These are phyloP conservation scores for Murina feae DNA, from an alignment of 2,113 vertebrate species.

Conservation along the genomic window DNA sequence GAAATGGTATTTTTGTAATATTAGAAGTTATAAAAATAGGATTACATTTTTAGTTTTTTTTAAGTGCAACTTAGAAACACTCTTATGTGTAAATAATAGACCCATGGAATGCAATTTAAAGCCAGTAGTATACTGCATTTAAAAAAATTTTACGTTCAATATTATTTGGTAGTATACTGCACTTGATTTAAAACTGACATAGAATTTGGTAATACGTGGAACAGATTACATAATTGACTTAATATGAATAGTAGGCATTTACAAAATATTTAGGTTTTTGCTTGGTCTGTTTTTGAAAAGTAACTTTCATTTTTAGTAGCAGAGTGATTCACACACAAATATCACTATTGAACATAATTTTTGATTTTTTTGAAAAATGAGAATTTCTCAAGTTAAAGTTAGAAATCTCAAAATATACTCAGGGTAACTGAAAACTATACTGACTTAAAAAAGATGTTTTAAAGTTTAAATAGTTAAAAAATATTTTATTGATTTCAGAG, in stretches of 20 bases:
- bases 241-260: neutral
- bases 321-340: constrained; percentile 1
- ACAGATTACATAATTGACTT: neutral
- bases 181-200: neutral
- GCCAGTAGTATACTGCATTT: neutral
- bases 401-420: neutral
- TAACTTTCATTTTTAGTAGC: neutral
- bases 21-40: neutral
- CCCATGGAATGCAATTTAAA: neutral
- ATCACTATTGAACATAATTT: neutral
- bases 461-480: neutral
- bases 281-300: constrained; percentile 21
- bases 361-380: neutral
- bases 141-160: neutral
- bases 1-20: neutral
- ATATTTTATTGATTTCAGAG: no score
- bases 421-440: neutral
- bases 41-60: neutral
- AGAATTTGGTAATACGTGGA: neutral
- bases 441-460: constrained; percentile 1
- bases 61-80: neutral
- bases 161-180: neutral
- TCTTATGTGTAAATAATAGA: neutral
- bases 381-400: neutral
- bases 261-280: neutral